Base-by-base conservation (phyloP, 2,113 vertebrate species). In the Xyrauchen texanus region DNA sequence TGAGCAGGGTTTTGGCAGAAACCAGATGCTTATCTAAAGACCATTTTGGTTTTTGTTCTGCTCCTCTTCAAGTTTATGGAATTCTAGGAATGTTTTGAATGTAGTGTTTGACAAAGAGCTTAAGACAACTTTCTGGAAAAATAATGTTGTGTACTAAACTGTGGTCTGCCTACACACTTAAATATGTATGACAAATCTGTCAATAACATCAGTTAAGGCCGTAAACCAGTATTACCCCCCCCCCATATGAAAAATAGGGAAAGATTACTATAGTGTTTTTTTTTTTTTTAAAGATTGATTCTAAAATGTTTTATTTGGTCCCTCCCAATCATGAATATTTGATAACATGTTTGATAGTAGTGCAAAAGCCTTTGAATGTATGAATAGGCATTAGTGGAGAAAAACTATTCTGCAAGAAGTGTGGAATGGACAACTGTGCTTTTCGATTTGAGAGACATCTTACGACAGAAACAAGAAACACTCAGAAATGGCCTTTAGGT, bases 401-500 rank as follows among this genome's bases (percentile, higher is more conserved):
- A 34, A 1, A 34, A 34, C 21, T 34, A 34, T 34, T 34, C 21
- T 34, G 21, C 21, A 34, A 34, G 21, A 34, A 34, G 21, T 34
- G 34, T 34, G 12, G 44, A 7, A 51, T 9, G 8, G 45, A 15
- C 34, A 53, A 75, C 46, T 51, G 70, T 79, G 53, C 62, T 52
- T 51, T 82, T 75, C 81, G 70, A 83, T 88, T 79, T 51, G 68
- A 81, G 83, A 84, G 71, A 63, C 61, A 34, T 34, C 21, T 34
- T 34, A 34, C 21, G 80, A 81, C 84, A 91, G 90, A 92, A 92
- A 93, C 90, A 92, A 93, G 89, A 92, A 93, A 88, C 89, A 88
- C 92, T 92, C 90, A 91, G 87, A 91, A 94, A 94, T 94, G 93
- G 93, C 93, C 93, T 94, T 94, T 94, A 94, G 93, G 81, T 91